Base-by-base conservation (phyloP, 2,113 vertebrate genomes). In the Puma concolor region DNA sequence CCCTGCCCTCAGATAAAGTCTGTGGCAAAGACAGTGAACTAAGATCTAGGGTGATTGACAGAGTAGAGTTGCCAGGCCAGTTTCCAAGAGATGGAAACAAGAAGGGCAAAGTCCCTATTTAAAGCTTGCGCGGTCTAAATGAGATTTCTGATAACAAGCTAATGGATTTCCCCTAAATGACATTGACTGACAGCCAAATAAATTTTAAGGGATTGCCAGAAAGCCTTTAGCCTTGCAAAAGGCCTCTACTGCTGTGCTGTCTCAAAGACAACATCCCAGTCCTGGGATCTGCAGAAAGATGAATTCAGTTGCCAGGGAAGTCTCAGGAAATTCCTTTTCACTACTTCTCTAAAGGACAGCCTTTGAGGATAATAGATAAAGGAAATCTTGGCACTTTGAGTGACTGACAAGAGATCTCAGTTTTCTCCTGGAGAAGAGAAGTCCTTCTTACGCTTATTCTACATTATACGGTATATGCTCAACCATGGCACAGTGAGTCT, bases 81-180 rank as follows among this genome's bases (percentile, higher is more conserved):
- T 93, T 97, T 94, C 52, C 57, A 95, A 93, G 81, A 88, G 64
- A 71, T 11, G 79, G 44, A 84, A 96, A 71, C 64, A 80, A 79
- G 69, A 94, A 97, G 57, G 80, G 48, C 90, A 93, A 67, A 50
- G 76, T 95, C 44, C 81, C 71, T 72, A 74, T 79, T 95, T 80
- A 97, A 95, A 96, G 54, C 19, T 84, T 23, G 21, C 74, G 23
- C 74, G 23, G 27, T 84, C 69, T 77, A 91, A 67, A 15, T 93
- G 82, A 92, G 66, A 85, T 95, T 95, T 97, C 77, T 96, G 93
- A 64, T 96, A 95, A 89, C 29, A 87, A 89, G 50, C 64, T 52
- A 89, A 93, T 92, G 60, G 87, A 94, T 83, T 97, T 96, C 41
- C 63, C 41, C 64, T 63, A 92, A 76, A 66, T 96, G 80, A 66